Evolutionary conservation across 2,888 invertebrate genomes (phyloP), one percentile per base, ranked within the genome.

Genomic region (Drosophila robusta): DNA sequence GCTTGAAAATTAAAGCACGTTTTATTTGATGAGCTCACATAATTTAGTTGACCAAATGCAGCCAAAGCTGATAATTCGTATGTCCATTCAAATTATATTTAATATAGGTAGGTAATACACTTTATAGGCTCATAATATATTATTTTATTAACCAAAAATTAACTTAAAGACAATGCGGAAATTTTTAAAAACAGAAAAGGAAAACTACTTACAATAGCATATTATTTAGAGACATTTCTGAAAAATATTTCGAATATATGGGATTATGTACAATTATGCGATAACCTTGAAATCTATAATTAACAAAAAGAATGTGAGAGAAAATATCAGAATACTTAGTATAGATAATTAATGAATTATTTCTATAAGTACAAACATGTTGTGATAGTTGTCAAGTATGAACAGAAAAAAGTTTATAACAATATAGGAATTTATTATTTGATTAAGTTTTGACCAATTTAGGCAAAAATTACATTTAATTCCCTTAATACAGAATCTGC

Each of bases 1-100:
- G 54, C 54, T 73, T 65, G 4, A 49, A 56, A 69, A 46, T 71
- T 54, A 14, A 55, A 52, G 65, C 81, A 78, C 69, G 80, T 87
- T 71, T 49, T 41, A 22, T 36, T 56, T 18, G 36, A 46, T 50
- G 62, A 55, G 51, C 51, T 46, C 55, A 45, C 46, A 54, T 38
- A 3, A 32, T 12, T 29, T 29, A 8, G 6, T 26, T 50, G 14
- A 12, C 29, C 18, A 42, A 67, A 22, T 24, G 12, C 5, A 49
- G 11, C 11, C 11, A n/a, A 24, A 50, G 11, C 12, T 29, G 49
- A 34, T 39, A 39, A 32, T 1, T 64, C 54, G 50, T 51, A 51
- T 65, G 8, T 44, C 12, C 18, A 45, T 14, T 32, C 22, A 34
- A 8, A n/a, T 7, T 18, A 18, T 24, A 41, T 36, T 8, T 14